Conservation (phyloP, 2,888 invertebrate species). For the Halictus ligatus region DNA sequence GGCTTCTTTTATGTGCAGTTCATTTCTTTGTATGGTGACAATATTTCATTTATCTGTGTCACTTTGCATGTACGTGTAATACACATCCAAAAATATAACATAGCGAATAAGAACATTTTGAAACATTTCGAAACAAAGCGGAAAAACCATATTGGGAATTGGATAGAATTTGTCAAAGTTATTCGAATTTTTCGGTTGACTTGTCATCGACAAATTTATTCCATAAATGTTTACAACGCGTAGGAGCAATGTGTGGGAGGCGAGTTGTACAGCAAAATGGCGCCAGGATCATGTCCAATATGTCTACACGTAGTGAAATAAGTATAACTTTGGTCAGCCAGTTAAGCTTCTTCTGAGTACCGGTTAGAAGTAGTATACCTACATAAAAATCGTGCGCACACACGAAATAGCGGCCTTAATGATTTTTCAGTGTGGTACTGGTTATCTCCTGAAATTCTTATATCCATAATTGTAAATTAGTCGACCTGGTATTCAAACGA, state of each 20-base stretch:
- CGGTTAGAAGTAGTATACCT: constrained; percentile 17
- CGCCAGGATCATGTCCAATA: not conserved
- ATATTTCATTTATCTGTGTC: not conserved
- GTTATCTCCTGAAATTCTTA: constrained; percentile 49
- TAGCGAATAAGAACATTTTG: not conserved
- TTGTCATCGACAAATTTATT: not conserved
- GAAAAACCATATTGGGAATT: not conserved
- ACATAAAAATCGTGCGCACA: constrained; percentile 65
- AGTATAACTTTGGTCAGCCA: not conserved
- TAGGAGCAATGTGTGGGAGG: not conserved
- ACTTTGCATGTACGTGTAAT: not conserved
- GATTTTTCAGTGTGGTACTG: constrained; percentile 62
- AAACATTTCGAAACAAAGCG: not conserved
- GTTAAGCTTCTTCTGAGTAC: not conserved
- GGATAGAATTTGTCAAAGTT: not conserved
- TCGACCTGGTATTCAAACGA: constrained; percentile 24
- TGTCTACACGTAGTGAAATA: not conserved
- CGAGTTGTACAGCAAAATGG: not conserved
- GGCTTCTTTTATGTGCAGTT: not conserved
- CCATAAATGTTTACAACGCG: not conserved
- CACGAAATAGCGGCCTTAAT: constrained; percentile 71
- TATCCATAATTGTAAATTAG: constrained; percentile 57
- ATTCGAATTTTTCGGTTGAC: not conserved
- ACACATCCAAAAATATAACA: not conserved
- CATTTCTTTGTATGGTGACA: not conserved